phyloP scores from a whole-genome alignment of 2,888 invertebrate species.

The Panorpa germanica region DNA sequence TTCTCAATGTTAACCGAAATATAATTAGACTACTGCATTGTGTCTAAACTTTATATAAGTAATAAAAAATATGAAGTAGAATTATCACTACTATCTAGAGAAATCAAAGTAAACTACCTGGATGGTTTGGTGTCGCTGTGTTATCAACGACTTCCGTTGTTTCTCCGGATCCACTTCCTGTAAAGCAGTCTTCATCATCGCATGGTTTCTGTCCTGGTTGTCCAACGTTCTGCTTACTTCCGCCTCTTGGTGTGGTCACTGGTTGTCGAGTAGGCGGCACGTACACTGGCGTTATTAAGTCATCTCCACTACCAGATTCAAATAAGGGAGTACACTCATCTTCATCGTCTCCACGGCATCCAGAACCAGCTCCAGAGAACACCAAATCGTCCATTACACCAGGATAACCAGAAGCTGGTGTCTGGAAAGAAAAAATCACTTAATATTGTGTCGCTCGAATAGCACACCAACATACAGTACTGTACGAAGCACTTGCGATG shows the following conservation, averaged over 20 bases:
- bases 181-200: conserved; percentile 75
- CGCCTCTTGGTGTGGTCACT: conserved; percentile 28
- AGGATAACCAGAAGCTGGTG: conserved; percentile 65
- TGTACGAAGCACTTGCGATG: too few species aligned
- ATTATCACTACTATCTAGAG: too few species aligned
- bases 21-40: too few species aligned
- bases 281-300: conserved; percentile 83
- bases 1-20: too few species aligned
- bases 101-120: too few species aligned
- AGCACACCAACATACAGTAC: too few species aligned
- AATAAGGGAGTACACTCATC: conserved; percentile 77
- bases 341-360: conserved; percentile 80
- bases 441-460: too few species aligned
- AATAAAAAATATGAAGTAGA: too few species aligned
- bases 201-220: conserved; percentile 33
- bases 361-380: conserved; percentile 81
- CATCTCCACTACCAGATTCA: conserved; percentile 72
- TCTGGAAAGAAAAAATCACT: too few species aligned
- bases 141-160: conserved; percentile 43
- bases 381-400: conserved; percentile 73
- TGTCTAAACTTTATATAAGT: conserved; percentile 7
- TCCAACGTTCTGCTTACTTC: conserved; percentile 15
- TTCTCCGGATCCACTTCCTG: conserved; percentile 59
- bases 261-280: conserved; percentile 63
- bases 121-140: conserved; percentile 30